These are phyloP conservation scores for Umimayanthus kanabou DNA, from an alignment of 92 coral and sea anemone species.

Conservation along the genomic window DNA sequence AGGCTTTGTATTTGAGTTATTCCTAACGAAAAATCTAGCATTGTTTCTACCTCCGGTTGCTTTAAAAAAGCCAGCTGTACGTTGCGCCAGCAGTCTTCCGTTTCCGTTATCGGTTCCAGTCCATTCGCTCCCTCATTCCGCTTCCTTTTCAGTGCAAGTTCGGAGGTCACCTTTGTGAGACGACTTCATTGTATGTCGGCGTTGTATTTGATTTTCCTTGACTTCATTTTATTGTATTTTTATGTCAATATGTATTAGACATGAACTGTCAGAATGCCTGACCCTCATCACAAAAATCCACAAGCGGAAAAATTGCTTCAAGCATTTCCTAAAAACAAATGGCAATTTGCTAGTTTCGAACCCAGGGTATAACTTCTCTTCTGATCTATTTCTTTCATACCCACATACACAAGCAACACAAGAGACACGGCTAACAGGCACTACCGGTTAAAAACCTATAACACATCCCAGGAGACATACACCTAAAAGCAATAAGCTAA, in stretches of 20 bases:
- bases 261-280: background rate
- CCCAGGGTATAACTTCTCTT: background rate
- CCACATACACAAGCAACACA: too few species aligned
- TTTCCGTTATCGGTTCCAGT: background rate
- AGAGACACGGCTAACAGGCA: too few species aligned
- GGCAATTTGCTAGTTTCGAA: background rate
- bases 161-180: background rate
- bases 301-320: background rate
- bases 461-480: too few species aligned
- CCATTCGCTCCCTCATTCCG: background rate
- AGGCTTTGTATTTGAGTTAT: too few species aligned
- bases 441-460: too few species aligned
- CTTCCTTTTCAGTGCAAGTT: background rate
- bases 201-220: too few species aligned
- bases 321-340: background rate
- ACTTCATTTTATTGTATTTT: background rate
- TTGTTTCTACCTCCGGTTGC: too few species aligned
- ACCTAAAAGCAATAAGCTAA: too few species aligned
- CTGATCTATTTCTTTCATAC: too few species aligned
- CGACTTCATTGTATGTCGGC: background rate
- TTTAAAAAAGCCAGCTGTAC: too few species aligned
- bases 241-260: background rate
- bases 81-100: background rate
- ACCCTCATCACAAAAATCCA: background rate
- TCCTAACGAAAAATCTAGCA: too few species aligned